Evolutionary conservation across 2,888 invertebrate genomes (phyloP).

Genomic region (Xestia c-nigrum): DNA sequence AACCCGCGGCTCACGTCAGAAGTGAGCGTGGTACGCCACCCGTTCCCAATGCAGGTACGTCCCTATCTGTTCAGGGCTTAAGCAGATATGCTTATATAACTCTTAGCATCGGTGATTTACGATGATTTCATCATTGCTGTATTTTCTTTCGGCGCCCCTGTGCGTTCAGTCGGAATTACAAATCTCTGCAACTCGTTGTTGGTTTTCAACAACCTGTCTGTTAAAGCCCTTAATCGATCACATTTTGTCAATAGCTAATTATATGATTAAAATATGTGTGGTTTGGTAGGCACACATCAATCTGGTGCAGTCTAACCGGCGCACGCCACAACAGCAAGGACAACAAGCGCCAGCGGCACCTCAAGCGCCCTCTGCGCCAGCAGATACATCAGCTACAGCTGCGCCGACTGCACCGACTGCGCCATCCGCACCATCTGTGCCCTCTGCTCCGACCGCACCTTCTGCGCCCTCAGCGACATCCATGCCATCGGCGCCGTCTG

Average conservation of each 20-base stretch:
- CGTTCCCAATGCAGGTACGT: slow-evolving; percentile 78
- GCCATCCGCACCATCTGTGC: neutral
- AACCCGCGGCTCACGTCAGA: slow-evolving; percentile 78
- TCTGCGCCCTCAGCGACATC: neutral
- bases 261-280: neutral
- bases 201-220: neutral
- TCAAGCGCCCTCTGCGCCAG: neutral
- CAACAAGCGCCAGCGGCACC: slow-evolving; percentile 6
- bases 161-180: neutral
- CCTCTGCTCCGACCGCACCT: neutral
- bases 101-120: neutral
- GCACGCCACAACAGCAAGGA: slow-evolving; percentile 53
- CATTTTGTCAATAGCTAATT: neutral
- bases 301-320: slow-evolving; percentile 76
- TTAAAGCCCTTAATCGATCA: neutral
- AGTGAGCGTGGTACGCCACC: slow-evolving; percentile 66
- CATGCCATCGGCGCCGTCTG: neutral
- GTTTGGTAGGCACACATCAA: slow-evolving; percentile 78
- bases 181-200: neutral
- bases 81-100: neutral
- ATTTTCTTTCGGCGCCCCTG: neutral
- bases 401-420: neutral
- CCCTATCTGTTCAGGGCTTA: neutral
- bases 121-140: neutral
- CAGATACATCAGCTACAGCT: neutral